Percentiles rank a stretch among this genome's conserved stretches.
Conservation (phyloP, 2,113 vertebrate genomes). For the Stegastes partitus region DNA sequence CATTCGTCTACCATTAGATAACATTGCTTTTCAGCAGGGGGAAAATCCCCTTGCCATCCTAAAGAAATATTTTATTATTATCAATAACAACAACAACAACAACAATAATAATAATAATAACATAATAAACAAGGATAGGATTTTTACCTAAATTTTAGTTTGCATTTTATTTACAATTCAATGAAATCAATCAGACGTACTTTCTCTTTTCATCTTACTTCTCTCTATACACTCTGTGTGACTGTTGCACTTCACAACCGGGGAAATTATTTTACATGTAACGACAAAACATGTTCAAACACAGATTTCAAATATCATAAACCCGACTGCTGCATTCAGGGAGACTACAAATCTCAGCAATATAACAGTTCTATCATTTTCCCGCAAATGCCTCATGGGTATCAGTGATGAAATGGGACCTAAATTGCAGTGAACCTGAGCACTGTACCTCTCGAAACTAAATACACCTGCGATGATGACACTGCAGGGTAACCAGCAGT, state of each 20-base stretch:
- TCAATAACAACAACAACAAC: too few species aligned
- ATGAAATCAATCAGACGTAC: constrained; percentile 22
- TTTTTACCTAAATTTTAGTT: constrained; percentile 62
- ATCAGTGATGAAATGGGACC: constrained; percentile 65
- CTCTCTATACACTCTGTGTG: background rate
- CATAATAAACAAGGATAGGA: constrained; percentile 20
- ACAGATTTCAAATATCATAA: constrained; percentile 26
- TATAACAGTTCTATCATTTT: constrained; percentile 32
- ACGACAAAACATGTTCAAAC: constrained; percentile 25
- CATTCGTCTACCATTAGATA: constrained; percentile 75
- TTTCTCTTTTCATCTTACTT: constrained; percentile 6
- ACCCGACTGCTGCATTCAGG: constrained; percentile 21
- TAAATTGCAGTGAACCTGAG: constrained; percentile 60
- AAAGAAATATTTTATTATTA: too few species aligned
- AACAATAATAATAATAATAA: too few species aligned
- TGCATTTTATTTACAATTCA: background rate
- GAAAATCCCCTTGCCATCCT: constrained; percentile 61
- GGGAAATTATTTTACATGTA: background rate
- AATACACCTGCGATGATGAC: constrained; percentile 64
- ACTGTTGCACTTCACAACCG: background rate
- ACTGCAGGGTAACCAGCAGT: constrained; percentile 47
- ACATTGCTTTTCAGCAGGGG: constrained; percentile 40
- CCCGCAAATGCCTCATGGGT: constrained; percentile 56
- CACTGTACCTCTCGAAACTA: constrained; percentile 38
- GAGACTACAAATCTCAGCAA: constrained; percentile 36